Base-by-base conservation (phyloP, 2,888 invertebrate species). In the Mongoloraphidia duomilia region DNA sequence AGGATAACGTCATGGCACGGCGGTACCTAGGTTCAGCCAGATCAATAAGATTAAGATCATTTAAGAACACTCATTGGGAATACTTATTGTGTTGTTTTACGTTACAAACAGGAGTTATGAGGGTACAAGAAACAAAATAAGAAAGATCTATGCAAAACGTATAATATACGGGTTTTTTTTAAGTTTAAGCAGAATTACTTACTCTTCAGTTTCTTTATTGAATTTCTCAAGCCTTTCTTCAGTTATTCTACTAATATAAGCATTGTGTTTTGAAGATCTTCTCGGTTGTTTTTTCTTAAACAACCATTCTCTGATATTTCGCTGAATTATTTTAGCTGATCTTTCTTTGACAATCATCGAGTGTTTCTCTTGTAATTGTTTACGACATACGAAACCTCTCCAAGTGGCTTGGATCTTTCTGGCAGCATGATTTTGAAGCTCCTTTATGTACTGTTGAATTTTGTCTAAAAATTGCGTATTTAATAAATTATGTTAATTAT, bases 281-380 rank as follows among this genome's bases (percentile, higher is more conserved):
- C 34, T 13, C 41, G 17, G 34, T 41, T 48, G 44, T 45, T 41
- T 37, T 35, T 37, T 50, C 45, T 42, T 44, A 42, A 48, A 47
- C 14, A 45, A 41, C 50, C 50, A 50, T 48, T 50, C 50, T 34
- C 46, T 47, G 17, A 50, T 39, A 42, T 47, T 47, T 48, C 50
- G 47, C 42, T 50, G 50, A 45, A 50, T 48, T 44, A 45, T 43
- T 45, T 48, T 47, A 39, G 48, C 50, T 37, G 50, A 47, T 47
- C 48, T 48, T 36, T 40, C 40, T 50, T 50, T 41, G 45, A 36
- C 38, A 40, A 50, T 35, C 38, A 48, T 37, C 14, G 17, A 42
- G 44, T 45, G 47, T 43, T 50, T 47, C 39, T 44, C 41, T 38
- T 41, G 41, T 41, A 43, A 47, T 33, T 35, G 36, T 50, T 50